A percentile compares a stretch with the other conserved stretches of the same genome.
Evolutionary conservation across 2,797 vertebrate genomes (phyloP).

Genomic region (Microcaecilia unicolor): DNA sequence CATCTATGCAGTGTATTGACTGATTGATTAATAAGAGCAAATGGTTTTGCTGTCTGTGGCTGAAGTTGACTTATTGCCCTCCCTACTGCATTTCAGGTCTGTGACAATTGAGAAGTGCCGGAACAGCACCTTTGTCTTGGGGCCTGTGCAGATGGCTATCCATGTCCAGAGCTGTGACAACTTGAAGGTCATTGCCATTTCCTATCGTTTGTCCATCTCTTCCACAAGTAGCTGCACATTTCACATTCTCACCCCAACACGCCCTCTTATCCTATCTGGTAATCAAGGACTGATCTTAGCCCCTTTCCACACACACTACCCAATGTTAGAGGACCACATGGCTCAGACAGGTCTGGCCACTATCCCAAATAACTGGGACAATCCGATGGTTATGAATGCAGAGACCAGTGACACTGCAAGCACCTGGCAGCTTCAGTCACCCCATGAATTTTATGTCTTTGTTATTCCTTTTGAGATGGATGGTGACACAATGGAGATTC

Average conservation of each 20-base stretch:
- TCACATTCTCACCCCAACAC: constrained; percentile 73
- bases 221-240: constrained; percentile 67
- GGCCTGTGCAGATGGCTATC: constrained; percentile 74
- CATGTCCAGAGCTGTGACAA: constrained; percentile 84
- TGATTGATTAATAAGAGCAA: too few species aligned
- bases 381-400: constrained; percentile 66
- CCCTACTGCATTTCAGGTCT: constrained; percentile 52
- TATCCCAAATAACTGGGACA: constrained; percentile 84
- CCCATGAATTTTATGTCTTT: constrained; percentile 68
- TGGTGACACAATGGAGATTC: constrained; percentile 86
- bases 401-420: constrained; percentile 41
- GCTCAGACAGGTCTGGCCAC: constrained; percentile 84
- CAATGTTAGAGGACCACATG: constrained; percentile 93
- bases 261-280: constrained; percentile 78
- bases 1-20: neutral
- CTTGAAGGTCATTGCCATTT: constrained; percentile 68
- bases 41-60: neutral
- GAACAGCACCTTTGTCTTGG: constrained; percentile 83
- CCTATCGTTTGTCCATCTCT: constrained; percentile 65
- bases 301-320: constrained; percentile 89
- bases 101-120: constrained; percentile 88
- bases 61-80: neutral
- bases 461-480: constrained; percentile 88
- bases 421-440: constrained; percentile 69
- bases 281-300: constrained; percentile 74